A percentile compares a stretch with the other conserved stretches of the same genome.
These are phyloP conservation scores for Ladona fulva DNA, from an alignment of 1,140 invertebrate species.

Conservation along the genomic window DNA sequence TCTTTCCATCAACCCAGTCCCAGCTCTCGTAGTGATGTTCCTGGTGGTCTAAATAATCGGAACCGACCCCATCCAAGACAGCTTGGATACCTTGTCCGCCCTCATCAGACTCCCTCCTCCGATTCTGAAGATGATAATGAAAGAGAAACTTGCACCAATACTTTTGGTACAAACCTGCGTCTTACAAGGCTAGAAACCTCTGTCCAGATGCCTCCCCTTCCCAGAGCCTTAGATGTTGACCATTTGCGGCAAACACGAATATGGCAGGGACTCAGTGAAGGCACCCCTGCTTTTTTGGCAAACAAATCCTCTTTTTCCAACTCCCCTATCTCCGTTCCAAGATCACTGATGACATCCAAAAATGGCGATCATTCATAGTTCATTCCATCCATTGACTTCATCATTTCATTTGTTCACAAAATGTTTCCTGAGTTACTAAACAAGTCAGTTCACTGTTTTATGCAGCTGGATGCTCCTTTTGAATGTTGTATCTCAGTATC, in stretches of 20 bases:
- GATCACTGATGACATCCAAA: constrained; percentile 22
- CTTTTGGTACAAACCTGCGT: constrained; percentile 15
- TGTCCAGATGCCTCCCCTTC: background rate
- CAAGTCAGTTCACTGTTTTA: too few species aligned
- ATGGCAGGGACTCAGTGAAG: constrained; percentile 13
- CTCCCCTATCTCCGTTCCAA: constrained; percentile 20
- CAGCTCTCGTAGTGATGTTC: constrained; percentile 15
- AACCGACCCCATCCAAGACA: constrained; percentile 18
- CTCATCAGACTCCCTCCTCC: constrained; percentile 15
- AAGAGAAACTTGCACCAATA: background rate
- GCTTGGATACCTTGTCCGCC: background rate
- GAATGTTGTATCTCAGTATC: too few species aligned
- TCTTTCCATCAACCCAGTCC: constrained; percentile 17
- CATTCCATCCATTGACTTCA: too few species aligned
- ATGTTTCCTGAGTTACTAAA: too few species aligned
- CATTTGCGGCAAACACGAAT: background rate
- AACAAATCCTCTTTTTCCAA: constrained; percentile 21
- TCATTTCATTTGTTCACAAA: too few species aligned
- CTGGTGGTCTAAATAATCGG: constrained; percentile 13
- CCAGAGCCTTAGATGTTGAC: background rate
- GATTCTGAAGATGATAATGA: constrained; percentile 21
- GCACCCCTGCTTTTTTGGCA: background rate
- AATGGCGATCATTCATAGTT: background rate
- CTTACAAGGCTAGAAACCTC: background rate
- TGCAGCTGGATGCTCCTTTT: too few species aligned